Evolutionary conservation across 2,113 vertebrate genomes (phyloP).

Genomic region (Antechinus stuartii): DNA sequence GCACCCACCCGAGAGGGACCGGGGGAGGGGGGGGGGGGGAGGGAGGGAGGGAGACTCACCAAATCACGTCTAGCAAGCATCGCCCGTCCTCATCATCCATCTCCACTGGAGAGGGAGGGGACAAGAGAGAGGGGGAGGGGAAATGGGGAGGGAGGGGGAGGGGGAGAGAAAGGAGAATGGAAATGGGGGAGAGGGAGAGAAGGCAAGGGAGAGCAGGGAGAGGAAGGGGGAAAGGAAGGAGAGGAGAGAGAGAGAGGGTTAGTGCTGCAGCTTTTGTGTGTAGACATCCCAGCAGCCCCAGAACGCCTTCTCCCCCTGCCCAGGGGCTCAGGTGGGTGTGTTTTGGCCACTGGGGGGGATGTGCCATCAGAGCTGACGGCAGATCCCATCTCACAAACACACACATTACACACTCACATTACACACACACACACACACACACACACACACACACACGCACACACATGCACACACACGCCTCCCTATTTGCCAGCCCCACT

Average conservation of each 20-base stretch:
- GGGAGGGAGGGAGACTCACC: constrained; percentile 85
- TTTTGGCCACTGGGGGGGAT: neutral
- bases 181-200: too few species aligned
- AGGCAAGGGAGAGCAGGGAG: too few species aligned
- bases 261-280: neutral
- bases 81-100: constrained; percentile 99
- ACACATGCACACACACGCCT: too few species aligned
- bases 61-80: constrained; percentile 99
- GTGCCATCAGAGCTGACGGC: neutral
- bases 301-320: neutral
- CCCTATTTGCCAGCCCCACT: too few species aligned
- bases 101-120: constrained; percentile 88
- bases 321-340: neutral
- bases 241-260: constrained; percentile 55
- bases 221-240: fast-evolving
- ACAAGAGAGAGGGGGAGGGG: constrained; percentile 15
- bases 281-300: neutral
- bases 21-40: neutral
- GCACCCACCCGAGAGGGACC: neutral
- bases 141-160: too few species aligned
- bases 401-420: too few species aligned
- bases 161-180: neutral
- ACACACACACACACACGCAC: too few species aligned
- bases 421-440: too few species aligned
- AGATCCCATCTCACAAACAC: neutral